Percentiles rank a stretch among this genome's conserved stretches.
Conservation (phyloP, 1,140 invertebrate species). For the Papilio aristodemus region DNA sequence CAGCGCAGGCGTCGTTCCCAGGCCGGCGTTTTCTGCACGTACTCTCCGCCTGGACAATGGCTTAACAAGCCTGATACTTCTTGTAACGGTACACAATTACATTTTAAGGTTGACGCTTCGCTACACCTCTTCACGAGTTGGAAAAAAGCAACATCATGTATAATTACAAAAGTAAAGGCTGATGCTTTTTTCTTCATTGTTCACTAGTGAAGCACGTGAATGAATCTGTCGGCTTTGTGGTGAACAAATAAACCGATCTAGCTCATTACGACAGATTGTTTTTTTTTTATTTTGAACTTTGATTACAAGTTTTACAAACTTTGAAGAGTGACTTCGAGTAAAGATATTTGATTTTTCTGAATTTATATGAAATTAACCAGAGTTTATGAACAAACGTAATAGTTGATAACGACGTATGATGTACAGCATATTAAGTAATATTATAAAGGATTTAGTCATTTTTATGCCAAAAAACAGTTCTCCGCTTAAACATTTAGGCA, state of each 20-base stretch:
- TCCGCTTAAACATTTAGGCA: too few species aligned
- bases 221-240: background rate
- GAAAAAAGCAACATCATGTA: background rate
- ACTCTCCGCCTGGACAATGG: conserved; percentile 21
- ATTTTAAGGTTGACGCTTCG: conserved; percentile 3
- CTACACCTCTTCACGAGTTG: background rate
- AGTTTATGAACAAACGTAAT: too few species aligned
- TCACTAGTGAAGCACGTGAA: background rate
- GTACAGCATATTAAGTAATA: too few species aligned
- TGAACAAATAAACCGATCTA: background rate
- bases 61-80: conserved; percentile 6
- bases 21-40: conserved; percentile 25
- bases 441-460: too few species aligned
- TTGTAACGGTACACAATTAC: conserved; percentile 27
- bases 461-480: too few species aligned
- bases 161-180: background rate
- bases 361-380: too few species aligned
- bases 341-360: too few species aligned
- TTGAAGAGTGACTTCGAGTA: too few species aligned
- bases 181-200: background rate
- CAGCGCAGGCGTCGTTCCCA: conserved; percentile 25
- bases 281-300: background rate
- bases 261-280: background rate
- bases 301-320: too few species aligned
- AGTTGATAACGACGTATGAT: too few species aligned